Evolutionary conservation across 2,888 invertebrate species (phyloP).

Genomic region (Atrina japonica): DNA sequence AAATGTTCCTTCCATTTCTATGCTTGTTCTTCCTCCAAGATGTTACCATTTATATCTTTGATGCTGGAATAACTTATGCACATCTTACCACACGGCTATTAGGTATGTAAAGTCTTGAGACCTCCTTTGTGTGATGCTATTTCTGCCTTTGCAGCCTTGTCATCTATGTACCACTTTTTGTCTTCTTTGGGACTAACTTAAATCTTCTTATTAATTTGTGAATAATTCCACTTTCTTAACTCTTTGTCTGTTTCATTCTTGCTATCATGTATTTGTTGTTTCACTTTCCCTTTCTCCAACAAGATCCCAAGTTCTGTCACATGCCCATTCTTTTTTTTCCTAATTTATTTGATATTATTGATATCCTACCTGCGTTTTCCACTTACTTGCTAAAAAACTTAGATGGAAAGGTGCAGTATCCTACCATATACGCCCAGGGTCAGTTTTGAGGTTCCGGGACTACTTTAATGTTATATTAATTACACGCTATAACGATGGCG

Average conservation of each 20-base stretch:
- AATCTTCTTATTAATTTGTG: background rate
- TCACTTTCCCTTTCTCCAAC: background rate
- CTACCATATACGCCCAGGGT: too few species aligned
- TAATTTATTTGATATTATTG: too few species aligned
- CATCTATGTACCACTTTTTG: background rate
- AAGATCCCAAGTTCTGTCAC: background rate
- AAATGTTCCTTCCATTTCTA: background rate
- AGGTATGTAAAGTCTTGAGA: background rate
- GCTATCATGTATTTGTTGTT: background rate
- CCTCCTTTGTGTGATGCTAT: background rate
- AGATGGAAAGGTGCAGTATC: too few species aligned
- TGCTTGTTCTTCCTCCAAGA: slow-evolving; percentile 1
- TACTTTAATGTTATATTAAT: too few species aligned
- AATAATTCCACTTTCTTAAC: background rate
- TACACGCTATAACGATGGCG: too few species aligned
- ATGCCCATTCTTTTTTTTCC: background rate
- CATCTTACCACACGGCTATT: background rate
- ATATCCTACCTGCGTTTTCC: too few species aligned
- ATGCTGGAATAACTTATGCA: background rate
- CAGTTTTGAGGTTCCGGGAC: too few species aligned
- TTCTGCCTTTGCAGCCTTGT: background rate
- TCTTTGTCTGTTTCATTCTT: background rate
- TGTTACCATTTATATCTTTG: background rate
- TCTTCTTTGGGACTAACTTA: background rate
- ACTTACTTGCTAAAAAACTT: too few species aligned